A percentile compares a stretch with the other conserved stretches of the same genome.
Evolutionary conservation across 2,888 invertebrate genomes (phyloP).

Genomic region (Melitaea athalia): DNA sequence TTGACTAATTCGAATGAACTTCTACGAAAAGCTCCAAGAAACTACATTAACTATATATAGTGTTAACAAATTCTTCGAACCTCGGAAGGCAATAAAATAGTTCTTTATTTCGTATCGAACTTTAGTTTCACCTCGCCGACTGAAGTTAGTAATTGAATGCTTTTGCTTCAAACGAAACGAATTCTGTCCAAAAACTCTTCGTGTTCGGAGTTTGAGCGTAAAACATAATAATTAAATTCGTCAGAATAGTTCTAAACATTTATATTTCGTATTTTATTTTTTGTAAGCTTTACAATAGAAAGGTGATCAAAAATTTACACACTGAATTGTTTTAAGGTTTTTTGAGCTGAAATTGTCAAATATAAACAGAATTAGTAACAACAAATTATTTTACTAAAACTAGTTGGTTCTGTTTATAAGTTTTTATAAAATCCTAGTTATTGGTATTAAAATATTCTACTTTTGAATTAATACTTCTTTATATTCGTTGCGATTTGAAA

Average conservation of each 20-base stretch:
- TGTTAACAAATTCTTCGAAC: not conserved
- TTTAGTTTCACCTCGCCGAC: constrained; percentile 5
- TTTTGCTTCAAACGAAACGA: constrained; percentile 2
- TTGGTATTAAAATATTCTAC: too few relatives aligned
- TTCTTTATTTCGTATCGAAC: constrained; percentile 10
- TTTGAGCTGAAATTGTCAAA: too few relatives aligned
- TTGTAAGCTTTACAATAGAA: too few relatives aligned
- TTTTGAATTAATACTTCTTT: too few relatives aligned
- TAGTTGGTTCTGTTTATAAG: too few relatives aligned
- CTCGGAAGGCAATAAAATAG: not conserved
- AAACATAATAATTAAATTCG: not conserved
- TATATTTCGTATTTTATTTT: too few relatives aligned
- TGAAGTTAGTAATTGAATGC: constrained; percentile 11
- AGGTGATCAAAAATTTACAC: too few relatives aligned
- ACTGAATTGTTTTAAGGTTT: too few relatives aligned
- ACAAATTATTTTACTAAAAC: too few relatives aligned
- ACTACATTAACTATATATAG: not conserved
- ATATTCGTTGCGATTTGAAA: too few relatives aligned
- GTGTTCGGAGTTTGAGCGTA: not conserved
- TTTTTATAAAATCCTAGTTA: too few relatives aligned
- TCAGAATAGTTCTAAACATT: not conserved
- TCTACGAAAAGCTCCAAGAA: not conserved
- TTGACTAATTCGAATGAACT: not conserved
- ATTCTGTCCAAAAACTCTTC: not conserved
- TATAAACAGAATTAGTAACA: too few relatives aligned